phyloP scores from a whole-genome alignment of 2,888 invertebrate species.

The Ctena decussata region DNA sequence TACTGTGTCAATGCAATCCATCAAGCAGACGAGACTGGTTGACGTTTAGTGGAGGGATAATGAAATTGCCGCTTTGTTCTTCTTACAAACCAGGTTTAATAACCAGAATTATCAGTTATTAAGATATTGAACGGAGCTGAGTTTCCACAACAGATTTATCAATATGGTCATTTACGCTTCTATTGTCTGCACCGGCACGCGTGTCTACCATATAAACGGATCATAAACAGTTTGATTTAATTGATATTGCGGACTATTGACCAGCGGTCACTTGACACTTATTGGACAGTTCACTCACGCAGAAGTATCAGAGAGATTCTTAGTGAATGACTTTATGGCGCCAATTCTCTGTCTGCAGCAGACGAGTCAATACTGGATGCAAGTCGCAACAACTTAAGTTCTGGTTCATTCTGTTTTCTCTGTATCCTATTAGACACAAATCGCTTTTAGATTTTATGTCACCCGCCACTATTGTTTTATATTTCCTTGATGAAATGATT shows the following conservation, averaged over 20 bases:
- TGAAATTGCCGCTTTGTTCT: background rate
- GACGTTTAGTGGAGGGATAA: background rate
- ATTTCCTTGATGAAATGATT: no score
- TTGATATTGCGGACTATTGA: background rate
- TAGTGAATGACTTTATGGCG: no score
- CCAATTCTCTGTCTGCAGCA: no score
- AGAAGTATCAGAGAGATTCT: background rate
- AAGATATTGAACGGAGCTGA: background rate
- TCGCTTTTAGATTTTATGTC: no score
- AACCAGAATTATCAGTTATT: conserved; percentile 1
- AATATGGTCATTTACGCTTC: background rate
- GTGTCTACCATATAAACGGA: conserved; percentile 16
- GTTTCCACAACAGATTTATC: background rate
- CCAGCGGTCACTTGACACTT: conserved; percentile 1
- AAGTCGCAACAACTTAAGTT: no score
- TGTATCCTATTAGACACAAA: no score
- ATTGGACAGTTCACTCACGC: background rate
- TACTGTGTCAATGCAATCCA: background rate
- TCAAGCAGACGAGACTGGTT: background rate
- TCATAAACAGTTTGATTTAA: conserved; percentile 10
- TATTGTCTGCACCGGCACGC: background rate
- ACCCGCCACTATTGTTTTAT: no score
- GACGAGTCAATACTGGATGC: background rate
- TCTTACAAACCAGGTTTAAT: background rate
- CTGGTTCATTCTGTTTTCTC: no score